Evolutionary conservation across 2,888 invertebrate genomes (phyloP), one percentile per base, ranked within the genome.

Genomic region (Craniophora ligustri): DNA sequence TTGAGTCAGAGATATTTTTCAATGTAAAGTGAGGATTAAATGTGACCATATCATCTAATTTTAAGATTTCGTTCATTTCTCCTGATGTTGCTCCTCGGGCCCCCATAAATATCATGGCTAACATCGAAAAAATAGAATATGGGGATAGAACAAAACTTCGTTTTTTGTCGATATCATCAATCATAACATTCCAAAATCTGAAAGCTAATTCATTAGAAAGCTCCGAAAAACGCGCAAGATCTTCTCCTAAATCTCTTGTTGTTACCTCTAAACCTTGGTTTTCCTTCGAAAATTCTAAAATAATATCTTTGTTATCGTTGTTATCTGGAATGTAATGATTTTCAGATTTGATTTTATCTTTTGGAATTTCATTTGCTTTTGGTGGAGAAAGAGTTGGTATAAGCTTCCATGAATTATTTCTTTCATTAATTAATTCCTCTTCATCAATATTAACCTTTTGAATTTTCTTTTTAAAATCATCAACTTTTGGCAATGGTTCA

Each of bases 31-130:
- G 98, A 0, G 98, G 98, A 86, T 98, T 98, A 77, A 98, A 98
- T 0, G 97, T 97, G 0, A 97, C 96, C 95, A 98, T 97, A 65
- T 98, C 97, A 79, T 98, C 98, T 11, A 98, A 89, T 73, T 96
- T 95, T 0, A 98, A 89, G 8, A 98, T 95, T 77, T 97, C 97
- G 79, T 98, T 98, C 96, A 98, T 97, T 93, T 98, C 97, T 0
- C 97, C 97, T 0, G 98, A 98, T 0, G 98, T 98, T 2, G 97
- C 95, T 1, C 98, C 98, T 67, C 97, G 94, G 0, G 98, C 97
- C 0, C 98, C 98, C 74, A 98, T 94, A 83, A 98, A 98, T 56
- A 98, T 96, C 98, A 98, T 98, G 0, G 97, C 97, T n/a, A 98
- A 86, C 89, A 97, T 95, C 0, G 98, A 97, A 0, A 97, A 97